A percentile compares a stretch with the other conserved stretches of the same genome.
Conservation (phyloP, 2,113 vertebrate genomes). For the Australoheros scitulus region DNA sequence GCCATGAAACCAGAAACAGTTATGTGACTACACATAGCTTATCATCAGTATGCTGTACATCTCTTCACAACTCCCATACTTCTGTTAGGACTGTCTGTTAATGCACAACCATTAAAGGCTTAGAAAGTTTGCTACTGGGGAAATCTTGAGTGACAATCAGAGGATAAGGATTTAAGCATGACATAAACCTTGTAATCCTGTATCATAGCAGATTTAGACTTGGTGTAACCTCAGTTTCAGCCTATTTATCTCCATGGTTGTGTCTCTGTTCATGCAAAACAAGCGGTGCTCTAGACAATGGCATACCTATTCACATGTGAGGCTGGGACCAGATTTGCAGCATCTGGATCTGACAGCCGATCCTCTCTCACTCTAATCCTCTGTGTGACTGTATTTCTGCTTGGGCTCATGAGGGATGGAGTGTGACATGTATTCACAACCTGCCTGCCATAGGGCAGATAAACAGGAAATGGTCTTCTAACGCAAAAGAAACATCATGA, state of each 20-base stretch:
- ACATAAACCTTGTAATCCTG: slow-evolving; percentile 76
- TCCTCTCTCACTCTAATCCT: slow-evolving; percentile 65
- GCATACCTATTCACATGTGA: slow-evolving; percentile 67
- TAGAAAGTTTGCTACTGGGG: slow-evolving; percentile 49
- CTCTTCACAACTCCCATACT: slow-evolving; percentile 24
- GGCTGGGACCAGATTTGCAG: slow-evolving; percentile 62
- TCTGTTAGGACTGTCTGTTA: slow-evolving; percentile 40
- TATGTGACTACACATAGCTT: not conserved
- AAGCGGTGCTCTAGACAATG: slow-evolving; percentile 63
- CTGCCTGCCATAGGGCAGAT: slow-evolving; percentile 55
- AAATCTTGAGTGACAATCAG: slow-evolving; percentile 72
- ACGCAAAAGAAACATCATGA: slow-evolving; percentile 22
- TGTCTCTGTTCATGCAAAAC: slow-evolving; percentile 59
- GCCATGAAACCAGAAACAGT: not conserved
- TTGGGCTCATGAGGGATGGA: slow-evolving; percentile 55
- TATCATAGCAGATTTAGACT: slow-evolving; percentile 68
- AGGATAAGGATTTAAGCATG: slow-evolving; percentile 64
- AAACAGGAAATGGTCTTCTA: slow-evolving; percentile 43
- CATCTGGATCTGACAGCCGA: slow-evolving; percentile 66
- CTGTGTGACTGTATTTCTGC: slow-evolving; percentile 50
- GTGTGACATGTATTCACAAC: slow-evolving; percentile 62
- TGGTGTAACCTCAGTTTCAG: slow-evolving; percentile 50
- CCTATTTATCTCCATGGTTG: slow-evolving; percentile 60
- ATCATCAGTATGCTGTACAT: slow-evolving; percentile 19
- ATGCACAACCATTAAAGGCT: slow-evolving; percentile 55